Conservation (phyloP, 2,113 vertebrate species). For the Tragelaphus buxtoni region DNA sequence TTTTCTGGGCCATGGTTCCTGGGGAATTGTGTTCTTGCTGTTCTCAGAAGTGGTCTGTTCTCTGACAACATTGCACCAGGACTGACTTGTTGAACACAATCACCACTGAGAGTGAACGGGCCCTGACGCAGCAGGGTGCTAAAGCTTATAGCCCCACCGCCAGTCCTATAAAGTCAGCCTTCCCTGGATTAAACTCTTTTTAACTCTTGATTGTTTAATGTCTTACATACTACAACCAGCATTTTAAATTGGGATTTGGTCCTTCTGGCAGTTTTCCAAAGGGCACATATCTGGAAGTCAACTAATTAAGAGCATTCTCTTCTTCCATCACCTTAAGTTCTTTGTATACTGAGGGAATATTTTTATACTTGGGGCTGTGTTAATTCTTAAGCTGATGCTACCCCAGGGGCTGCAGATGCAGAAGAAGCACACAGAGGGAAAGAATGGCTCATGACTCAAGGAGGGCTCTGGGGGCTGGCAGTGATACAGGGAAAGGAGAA, state of each 20-base stretch:
- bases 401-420: neutral
- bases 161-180: neutral
- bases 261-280: neutral
- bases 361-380: neutral
- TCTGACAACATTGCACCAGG: neutral
- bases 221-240: conserved; percentile 13
- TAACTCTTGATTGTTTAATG: conserved; percentile 48
- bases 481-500: neutral
- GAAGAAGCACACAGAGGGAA: neutral
- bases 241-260: conserved; percentile 30
- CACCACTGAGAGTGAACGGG: neutral
- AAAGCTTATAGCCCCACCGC: neutral
- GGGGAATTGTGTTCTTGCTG: neutral
- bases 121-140: neutral
- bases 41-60: neutral
- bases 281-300: conserved; percentile 8
- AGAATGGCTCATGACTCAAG: neutral
- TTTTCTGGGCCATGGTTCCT: neutral
- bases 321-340: neutral
- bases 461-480: neutral
- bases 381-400: neutral
- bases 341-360: neutral
- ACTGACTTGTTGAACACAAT: neutral
- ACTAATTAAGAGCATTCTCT: neutral
- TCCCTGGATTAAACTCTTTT: conserved; percentile 28